Evolutionary conservation across 2,797 vertebrate genomes (phyloP), one percentile per base, ranked within the genome.

Genomic region (Momotus momota): DNA sequence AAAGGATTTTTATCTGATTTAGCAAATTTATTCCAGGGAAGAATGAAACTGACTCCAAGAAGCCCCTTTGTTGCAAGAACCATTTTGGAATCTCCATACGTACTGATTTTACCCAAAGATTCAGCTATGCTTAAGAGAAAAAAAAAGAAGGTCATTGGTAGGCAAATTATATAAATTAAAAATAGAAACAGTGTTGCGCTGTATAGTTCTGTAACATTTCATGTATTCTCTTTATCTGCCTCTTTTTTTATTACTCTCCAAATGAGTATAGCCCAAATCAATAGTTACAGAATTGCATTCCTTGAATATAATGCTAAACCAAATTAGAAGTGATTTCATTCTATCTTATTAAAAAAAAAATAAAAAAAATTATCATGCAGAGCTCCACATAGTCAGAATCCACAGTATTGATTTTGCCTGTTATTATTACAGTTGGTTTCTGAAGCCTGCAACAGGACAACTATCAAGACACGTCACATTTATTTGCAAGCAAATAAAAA

Each of bases 261-360:
- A 98, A 98, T 98, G 98, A 98, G 95, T 97, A 97, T 62, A 92
- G 95, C 75, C 91, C 94, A 96, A 98, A 99, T 99, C 99, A 98
- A 99, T 99, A 98, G 97, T 99, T 99, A 99, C 98, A 98, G 98
- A 99, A 99, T 99, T 99, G 99, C 98, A 97, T 98, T 98, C 98
- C 98, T 99, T 98, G 98, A 99, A 98, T 98, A 99, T 98, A 98
- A 98, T 98, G 97, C 97, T 98, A 98, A 98, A 98, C 96, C 97
- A 97, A 98, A 98, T 98, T 98, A 98, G 98, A 98, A 99, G 99
- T 99, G 99, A 99, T 99, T 98, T 98, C 98, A 98, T 98, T 98
- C 98, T 98, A 98, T 98, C 98, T 98, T 11, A 96, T 97, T 98
- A 97, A 98, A 55, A 60, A 64, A 55, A 73, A 81, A 43, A 61